These are phyloP conservation scores for Tenualosa ilisha DNA, from an alignment of 2,797 vertebrate species.

Conservation along the genomic window DNA sequence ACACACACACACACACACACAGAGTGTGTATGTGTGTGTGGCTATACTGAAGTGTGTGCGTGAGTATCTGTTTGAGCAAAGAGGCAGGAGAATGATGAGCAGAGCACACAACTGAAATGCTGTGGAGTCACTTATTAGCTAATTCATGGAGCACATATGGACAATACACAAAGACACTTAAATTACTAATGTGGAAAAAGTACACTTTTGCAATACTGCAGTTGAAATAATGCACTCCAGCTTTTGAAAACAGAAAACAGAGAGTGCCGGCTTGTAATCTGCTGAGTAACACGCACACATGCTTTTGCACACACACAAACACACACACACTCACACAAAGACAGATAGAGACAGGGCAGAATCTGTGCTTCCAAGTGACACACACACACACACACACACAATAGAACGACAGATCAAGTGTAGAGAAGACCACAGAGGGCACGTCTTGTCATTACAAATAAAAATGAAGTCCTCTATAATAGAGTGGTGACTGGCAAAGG, in stretches of 20 bases:
- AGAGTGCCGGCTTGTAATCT: not conserved
- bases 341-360: too few species aligned
- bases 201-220: constrained; percentile 14
- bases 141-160: not conserved
- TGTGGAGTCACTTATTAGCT: not conserved
- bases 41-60: not conserved
- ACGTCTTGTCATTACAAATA: not conserved
- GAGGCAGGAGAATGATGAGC: not conserved
- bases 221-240: constrained; percentile 21
- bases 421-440: constrained; percentile 2
- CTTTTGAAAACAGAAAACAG: not conserved
- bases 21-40: not conserved
- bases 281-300: not conserved
- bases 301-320: not conserved
- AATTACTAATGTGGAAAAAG: not conserved
- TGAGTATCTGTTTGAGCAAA: not conserved
- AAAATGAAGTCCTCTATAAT: constrained; percentile 39
- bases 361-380: too few species aligned
- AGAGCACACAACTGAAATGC: not conserved
- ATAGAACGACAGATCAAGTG: not conserved
- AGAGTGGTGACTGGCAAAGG: constrained; percentile 31
- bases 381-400: not conserved
- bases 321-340: too few species aligned
- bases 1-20: too few species aligned
- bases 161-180: not conserved